phyloP scores from a whole-genome alignment of 23 tunicate species.

The Ascidia mentula region DNA sequence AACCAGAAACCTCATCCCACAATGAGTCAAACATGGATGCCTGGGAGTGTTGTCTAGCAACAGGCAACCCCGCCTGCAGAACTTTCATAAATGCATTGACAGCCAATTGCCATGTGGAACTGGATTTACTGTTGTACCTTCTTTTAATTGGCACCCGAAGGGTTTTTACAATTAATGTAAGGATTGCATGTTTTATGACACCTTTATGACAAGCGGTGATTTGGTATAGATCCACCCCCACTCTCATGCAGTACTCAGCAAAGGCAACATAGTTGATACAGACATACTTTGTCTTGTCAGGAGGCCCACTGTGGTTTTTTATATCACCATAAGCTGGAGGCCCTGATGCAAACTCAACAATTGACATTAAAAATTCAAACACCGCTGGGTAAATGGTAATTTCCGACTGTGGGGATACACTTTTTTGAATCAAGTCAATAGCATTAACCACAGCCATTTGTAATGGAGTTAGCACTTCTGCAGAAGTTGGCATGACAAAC shows the following conservation, averaged over 20 bases:
- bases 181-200: slow-evolving; percentile 65
- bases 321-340: slow-evolving; percentile 86
- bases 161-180: slow-evolving; percentile 53
- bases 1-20: slow-evolving; percentile 81
- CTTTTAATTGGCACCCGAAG: slow-evolving; percentile 46
- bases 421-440: slow-evolving; percentile 61
- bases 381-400: slow-evolving; percentile 80
- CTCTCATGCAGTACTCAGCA: slow-evolving; percentile 82
- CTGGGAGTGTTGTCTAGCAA: slow-evolving; percentile 90
- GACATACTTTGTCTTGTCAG: slow-evolving; percentile 61
- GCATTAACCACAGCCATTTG: slow-evolving; percentile 62
- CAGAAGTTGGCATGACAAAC: slow-evolving; percentile 69
- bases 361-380: slow-evolving; percentile 53
- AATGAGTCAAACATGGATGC: slow-evolving; percentile 53
- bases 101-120: slow-evolving; percentile 81
- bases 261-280: slow-evolving; percentile 69
- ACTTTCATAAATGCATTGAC: slow-evolving; percentile 75
- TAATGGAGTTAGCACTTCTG: slow-evolving; percentile 60
- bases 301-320: slow-evolving; percentile 40
- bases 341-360: slow-evolving; percentile 56
- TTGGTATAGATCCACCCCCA: slow-evolving; percentile 74
- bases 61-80: slow-evolving; percentile 82
- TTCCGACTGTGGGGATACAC: slow-evolving; percentile 77
- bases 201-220: slow-evolving; percentile 94
- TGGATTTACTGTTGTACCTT: slow-evolving; percentile 28